Percentiles rank a stretch among this genome's conserved stretches.
Conservation (phyloP, 2,888 invertebrate genomes). For the Leucozona laternaria region DNA sequence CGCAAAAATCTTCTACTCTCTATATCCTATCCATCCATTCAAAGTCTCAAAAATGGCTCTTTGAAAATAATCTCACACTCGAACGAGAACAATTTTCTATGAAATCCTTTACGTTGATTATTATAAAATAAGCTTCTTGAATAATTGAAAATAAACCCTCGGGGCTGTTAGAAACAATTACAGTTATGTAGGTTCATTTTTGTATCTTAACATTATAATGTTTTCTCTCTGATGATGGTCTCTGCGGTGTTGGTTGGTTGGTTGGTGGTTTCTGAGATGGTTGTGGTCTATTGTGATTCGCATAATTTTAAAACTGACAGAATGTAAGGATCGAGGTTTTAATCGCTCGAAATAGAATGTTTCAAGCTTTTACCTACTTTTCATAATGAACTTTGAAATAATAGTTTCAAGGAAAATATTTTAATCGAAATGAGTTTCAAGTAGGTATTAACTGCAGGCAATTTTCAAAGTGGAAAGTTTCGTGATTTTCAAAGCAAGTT, state of each 20-base stretch:
- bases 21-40: not conserved
- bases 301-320: not conserved
- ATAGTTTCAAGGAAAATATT: not conserved
- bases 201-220: not conserved
- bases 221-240: not conserved
- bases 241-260: not conserved
- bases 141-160: conserved; percentile 55
- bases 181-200: conserved; percentile 4
- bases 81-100: conserved; percentile 36
- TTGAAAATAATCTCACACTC: conserved; percentile 50
- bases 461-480: not conserved
- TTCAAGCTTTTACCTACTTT: not conserved
- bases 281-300: not conserved
- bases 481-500: not conserved
- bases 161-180: conserved; percentile 20
- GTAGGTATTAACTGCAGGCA: not conserved
- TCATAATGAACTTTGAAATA: conserved; percentile 1
- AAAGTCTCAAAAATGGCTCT: not conserved
- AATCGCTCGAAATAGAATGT: not conserved
- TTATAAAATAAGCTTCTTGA: conserved; percentile 29
- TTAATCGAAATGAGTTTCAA: not conserved
- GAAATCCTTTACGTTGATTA: conserved; percentile 22
- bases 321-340: not conserved
- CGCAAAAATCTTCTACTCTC: not conserved
- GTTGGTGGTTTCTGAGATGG: not conserved